These are phyloP conservation scores for Idaea aversata DNA, from an alignment of 2,888 invertebrate species.

Conservation along the genomic window DNA sequence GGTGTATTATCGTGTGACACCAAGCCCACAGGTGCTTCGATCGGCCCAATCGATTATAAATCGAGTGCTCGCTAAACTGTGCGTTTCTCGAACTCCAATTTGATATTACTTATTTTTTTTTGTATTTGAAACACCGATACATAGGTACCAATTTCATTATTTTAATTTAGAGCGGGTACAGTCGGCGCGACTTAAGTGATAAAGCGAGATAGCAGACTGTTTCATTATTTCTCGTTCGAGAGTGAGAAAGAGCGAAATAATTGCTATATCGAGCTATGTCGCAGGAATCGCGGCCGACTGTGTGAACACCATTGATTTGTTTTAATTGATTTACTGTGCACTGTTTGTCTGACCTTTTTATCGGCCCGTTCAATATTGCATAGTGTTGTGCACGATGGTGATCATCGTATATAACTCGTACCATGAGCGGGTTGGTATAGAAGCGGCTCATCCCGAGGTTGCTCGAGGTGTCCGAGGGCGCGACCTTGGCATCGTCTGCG, in stretches of 20 bases:
- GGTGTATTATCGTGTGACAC: conserved; percentile 47
- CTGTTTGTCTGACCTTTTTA: too few species aligned
- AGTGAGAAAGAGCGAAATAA: too few species aligned
- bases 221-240: too few species aligned
- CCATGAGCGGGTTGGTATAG: conserved; percentile 67
- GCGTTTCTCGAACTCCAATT: not conserved
- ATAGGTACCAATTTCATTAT: not conserved
- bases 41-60: not conserved
- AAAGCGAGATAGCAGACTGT: too few species aligned
- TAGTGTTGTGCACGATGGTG: too few species aligned
- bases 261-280: too few species aligned
- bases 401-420: conserved; percentile 37
- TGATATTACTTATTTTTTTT: not conserved
- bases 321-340: too few species aligned
- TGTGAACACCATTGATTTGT: too few species aligned
- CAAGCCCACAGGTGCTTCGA: conserved; percentile 12
- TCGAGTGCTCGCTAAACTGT: not conserved
- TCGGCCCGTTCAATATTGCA: too few species aligned
- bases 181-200: too few species aligned
- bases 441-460: conserved; percentile 57
- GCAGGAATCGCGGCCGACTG: too few species aligned
- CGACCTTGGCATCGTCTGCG: conserved; percentile 53
- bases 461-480: conserved; percentile 59
- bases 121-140: not conserved
- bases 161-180: too few species aligned